These are phyloP conservation scores for Periphyllus acericola DNA, from an alignment of 2,888 invertebrate species.

Conservation along the genomic window DNA sequence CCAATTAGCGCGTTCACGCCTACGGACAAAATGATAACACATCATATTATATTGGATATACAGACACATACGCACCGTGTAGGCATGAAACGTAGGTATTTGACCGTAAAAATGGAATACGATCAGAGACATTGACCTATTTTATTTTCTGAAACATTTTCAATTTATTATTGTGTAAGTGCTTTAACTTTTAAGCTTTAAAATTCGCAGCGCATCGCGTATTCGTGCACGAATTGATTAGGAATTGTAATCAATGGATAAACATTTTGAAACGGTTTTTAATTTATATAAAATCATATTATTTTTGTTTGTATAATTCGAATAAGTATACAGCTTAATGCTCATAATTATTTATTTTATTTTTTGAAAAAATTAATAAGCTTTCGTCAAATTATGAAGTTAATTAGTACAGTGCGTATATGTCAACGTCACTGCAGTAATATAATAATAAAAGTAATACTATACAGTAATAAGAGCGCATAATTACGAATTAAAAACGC, in stretches of 20 bases:
- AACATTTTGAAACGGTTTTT: not conserved
- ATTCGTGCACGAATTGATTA: not conserved
- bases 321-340: not conserved
- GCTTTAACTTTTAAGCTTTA: not conserved
- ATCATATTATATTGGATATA: not conserved
- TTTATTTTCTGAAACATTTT: not conserved
- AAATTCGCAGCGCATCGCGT: not conserved
- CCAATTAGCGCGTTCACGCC: slow-evolving; percentile 1
- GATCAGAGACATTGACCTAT: not conserved
- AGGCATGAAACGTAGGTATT: not conserved
- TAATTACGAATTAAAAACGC: not conserved
- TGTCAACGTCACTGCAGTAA: not conserved
- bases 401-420: not conserved
- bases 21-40: not conserved
- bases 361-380: not conserved
- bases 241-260: not conserved
- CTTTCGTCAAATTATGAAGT: not conserved
- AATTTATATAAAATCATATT: not conserved
- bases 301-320: not conserved
- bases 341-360: not conserved
- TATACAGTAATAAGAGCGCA: not conserved
- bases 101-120: slow-evolving; percentile 8
- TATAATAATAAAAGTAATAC: too few relatives aligned
- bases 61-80: not conserved
- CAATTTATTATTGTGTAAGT: not conserved